Percentiles rank a stretch among this genome's conserved stretches.
Evolutionary conservation across 1,140 invertebrate genomes (phyloP).

Genomic region (Papilio polyxenes): DNA sequence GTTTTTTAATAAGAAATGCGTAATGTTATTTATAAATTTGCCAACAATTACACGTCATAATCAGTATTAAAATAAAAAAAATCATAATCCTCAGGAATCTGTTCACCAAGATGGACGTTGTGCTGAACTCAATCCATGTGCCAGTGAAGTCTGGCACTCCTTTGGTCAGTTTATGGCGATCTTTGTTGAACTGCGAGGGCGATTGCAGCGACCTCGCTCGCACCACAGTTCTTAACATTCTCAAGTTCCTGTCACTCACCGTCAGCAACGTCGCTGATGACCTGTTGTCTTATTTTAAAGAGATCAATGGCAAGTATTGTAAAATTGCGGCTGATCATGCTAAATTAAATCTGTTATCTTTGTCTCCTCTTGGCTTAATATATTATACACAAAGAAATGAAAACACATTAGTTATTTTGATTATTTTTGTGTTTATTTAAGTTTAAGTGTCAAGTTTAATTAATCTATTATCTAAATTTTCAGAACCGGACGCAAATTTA

Average conservation of each 20-base stretch:
- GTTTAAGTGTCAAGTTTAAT: too few species aligned
- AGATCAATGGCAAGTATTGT: conserved; percentile 60
- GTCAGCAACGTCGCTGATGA: conserved; percentile 58
- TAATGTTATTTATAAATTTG: neutral
- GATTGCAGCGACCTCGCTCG: conserved; percentile 52
- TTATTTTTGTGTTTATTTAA: too few species aligned
- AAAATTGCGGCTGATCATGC: neutral
- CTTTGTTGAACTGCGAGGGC: conserved; percentile 54
- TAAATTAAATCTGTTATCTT: neutral
- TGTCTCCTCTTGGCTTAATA: neutral
- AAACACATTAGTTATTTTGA: too few species aligned
- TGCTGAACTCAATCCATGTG: conserved; percentile 58
- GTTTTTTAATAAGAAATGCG: too few species aligned
- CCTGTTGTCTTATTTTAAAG: conserved; percentile 61
- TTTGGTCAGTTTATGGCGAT: conserved; percentile 55
- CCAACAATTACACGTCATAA: neutral
- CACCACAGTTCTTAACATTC: conserved; percentile 52
- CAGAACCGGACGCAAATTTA: conserved; percentile 66
- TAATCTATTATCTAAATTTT: conserved; percentile 41
- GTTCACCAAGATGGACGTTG: conserved; percentile 62
- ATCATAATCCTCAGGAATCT: conserved; percentile 54
- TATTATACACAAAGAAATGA: too few species aligned
- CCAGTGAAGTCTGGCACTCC: conserved; percentile 44
- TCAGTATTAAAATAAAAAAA: neutral
- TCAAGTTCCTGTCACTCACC: conserved; percentile 56